Percentiles rank a stretch among this genome's conserved stretches.
Evolutionary conservation across 2,113 vertebrate genomes (phyloP).

Genomic region (Brachyhypopomus occidentalis): DNA sequence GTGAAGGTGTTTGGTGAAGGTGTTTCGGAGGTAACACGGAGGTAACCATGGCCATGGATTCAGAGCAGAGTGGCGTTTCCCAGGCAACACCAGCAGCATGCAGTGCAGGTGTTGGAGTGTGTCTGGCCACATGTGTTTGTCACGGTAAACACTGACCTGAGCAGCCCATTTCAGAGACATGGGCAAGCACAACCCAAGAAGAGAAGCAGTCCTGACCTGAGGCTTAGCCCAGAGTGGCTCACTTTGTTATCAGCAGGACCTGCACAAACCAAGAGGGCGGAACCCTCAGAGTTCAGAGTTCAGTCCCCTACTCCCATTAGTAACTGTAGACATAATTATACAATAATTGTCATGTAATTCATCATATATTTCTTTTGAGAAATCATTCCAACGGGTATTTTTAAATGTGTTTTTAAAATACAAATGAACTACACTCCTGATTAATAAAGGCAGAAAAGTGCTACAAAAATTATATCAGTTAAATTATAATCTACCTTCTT

Average conservation of each 20-base stretch:
- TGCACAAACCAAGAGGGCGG: constrained; percentile 27
- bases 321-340: neutral
- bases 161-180: constrained; percentile 17
- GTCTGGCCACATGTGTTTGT: neutral
- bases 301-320: constrained; percentile 7
- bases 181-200: neutral
- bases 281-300: neutral
- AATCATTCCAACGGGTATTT: neutral
- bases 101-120: constrained; percentile 36
- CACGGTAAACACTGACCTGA: constrained; percentile 23
- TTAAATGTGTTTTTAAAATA: neutral
- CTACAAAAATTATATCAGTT: neutral
- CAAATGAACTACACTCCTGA: neutral
- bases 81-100: constrained; percentile 37
- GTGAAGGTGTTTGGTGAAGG: constrained; percentile 17
- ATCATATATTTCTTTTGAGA: neutral
- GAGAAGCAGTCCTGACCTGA: constrained; percentile 18
- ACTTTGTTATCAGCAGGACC: constrained; percentile 24
- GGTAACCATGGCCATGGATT: constrained; percentile 25
- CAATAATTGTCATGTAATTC: neutral
- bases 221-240: neutral
- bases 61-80: constrained; percentile 25
- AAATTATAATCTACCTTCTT: too few species aligned
- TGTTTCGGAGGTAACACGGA: constrained; percentile 8
- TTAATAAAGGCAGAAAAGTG: neutral